Evolutionary conservation across 2,888 invertebrate genomes (phyloP).

Genomic region (Horisme vitalbata): DNA sequence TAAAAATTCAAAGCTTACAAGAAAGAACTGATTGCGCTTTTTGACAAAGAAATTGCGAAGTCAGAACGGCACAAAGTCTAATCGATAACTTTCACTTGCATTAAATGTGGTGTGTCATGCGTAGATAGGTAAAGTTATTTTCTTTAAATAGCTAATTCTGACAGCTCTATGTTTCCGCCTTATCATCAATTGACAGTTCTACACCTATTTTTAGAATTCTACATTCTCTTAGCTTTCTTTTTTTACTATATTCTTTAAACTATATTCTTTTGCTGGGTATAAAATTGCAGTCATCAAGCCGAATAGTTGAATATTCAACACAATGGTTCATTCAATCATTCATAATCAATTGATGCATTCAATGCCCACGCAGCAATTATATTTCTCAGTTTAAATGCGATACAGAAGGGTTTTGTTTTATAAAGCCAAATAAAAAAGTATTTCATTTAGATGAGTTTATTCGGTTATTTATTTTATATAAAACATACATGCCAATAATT

Average conservation of each 20-base stretch:
- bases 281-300: background rate
- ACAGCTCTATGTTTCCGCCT: constrained; percentile 13
- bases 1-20: too few relatives aligned
- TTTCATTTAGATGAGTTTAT: too few relatives aligned
- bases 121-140: constrained; percentile 26
- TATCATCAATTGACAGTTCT: constrained; percentile 22
- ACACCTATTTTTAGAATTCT: constrained; percentile 2
- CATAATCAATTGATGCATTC: constrained; percentile 14
- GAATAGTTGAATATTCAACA: constrained; percentile 2
- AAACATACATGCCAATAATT: too few relatives aligned
- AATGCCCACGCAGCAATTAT: constrained; percentile 29
- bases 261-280: background rate
- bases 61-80: constrained; percentile 28
- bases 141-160: constrained; percentile 19
- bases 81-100: constrained; percentile 34
- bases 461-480: too few relatives aligned
- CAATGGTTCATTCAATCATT: constrained; percentile 7
- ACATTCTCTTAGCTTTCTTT: constrained; percentile 16
- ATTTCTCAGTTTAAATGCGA: background rate
- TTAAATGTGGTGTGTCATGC: constrained; percentile 26
- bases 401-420: background rate
- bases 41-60: constrained; percentile 28
- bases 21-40: constrained; percentile 17
- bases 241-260: too few relatives aligned
- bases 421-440: too few relatives aligned